These are phyloP conservation scores for Alosa sapidissima DNA, from an alignment of 2,797 vertebrate genomes.

Conservation along the genomic window DNA sequence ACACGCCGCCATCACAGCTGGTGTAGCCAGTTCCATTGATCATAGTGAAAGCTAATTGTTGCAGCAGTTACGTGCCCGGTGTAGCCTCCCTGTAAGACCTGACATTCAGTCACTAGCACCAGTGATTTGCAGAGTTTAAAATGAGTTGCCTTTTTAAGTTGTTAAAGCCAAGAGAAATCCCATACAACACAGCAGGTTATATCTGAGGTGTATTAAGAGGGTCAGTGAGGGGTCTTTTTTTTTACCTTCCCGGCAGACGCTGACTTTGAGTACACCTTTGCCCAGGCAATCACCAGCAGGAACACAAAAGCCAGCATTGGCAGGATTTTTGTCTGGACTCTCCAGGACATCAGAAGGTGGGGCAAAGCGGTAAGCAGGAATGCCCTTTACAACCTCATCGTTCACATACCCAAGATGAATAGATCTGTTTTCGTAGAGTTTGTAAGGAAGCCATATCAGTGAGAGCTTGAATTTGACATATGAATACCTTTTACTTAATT, in stretches of 20 bases:
- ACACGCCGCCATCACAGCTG: no score
- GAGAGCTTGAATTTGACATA: no score
- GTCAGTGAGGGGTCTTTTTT: not conserved
- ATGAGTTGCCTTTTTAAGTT: not conserved
- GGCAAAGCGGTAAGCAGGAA: conserved; percentile 78
- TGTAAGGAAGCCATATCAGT: no score
- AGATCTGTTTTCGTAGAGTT: conserved; percentile 61
- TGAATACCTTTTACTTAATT: no score
- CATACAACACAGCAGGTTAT: not conserved
- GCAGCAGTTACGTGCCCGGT: no score
- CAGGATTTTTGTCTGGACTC: conserved; percentile 73
- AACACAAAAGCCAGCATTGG: conserved; percentile 79
- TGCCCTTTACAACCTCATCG: conserved; percentile 79
- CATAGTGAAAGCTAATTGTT: no score
- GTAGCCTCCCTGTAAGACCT: not conserved
- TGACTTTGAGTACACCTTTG: conserved; percentile 82
- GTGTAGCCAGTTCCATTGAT: no score
- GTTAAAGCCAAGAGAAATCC: not conserved
- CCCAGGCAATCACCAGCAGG: conserved; percentile 76
- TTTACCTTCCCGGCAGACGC: conserved; percentile 80
- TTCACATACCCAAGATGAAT: conserved; percentile 75
- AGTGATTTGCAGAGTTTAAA: not conserved
- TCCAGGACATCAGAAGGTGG: conserved; percentile 76
- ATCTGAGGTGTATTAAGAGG: not conserved
- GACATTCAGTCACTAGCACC: not conserved